Conservation (phyloP, 2,888 invertebrate species). For the Boloria euphrosyne region DNA sequence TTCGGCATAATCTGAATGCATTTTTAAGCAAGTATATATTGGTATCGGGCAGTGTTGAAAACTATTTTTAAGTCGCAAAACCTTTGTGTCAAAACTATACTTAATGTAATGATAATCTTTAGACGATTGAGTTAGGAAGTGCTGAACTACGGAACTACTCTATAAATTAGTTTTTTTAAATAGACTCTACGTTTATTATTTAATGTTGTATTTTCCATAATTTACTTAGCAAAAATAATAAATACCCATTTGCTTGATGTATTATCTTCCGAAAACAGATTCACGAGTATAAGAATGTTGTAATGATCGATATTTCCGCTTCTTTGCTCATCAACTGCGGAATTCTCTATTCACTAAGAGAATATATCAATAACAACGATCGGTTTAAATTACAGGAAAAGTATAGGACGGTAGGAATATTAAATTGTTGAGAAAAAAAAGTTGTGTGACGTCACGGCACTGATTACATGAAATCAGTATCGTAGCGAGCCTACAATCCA, state of each 20-base stretch:
- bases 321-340: not conserved
- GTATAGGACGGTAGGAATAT: conserved; percentile 5
- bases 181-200: no score
- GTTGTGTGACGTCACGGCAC: conserved; percentile 31
- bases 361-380: not conserved
- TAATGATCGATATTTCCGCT: conserved; percentile 4
- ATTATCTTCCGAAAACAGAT: not conserved
- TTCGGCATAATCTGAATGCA: no score
- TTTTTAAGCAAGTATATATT: no score
- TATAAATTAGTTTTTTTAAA: no score
- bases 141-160: no score
- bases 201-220: no score
- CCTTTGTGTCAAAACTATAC: no score
- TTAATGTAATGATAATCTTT: no score
- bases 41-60: no score
- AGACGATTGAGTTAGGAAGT: no score
- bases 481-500: conserved; percentile 41
- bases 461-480: conserved; percentile 41
- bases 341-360: not conserved
- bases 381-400: conserved; percentile 25
- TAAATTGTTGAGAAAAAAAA: conserved; percentile 27
- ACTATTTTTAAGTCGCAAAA: no score
- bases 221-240: no score
- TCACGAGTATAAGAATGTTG: not conserved
- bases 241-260: not conserved